Base-by-base conservation (phyloP, 2,888 invertebrate genomes). In the Tetanocera ferruginea region DNA sequence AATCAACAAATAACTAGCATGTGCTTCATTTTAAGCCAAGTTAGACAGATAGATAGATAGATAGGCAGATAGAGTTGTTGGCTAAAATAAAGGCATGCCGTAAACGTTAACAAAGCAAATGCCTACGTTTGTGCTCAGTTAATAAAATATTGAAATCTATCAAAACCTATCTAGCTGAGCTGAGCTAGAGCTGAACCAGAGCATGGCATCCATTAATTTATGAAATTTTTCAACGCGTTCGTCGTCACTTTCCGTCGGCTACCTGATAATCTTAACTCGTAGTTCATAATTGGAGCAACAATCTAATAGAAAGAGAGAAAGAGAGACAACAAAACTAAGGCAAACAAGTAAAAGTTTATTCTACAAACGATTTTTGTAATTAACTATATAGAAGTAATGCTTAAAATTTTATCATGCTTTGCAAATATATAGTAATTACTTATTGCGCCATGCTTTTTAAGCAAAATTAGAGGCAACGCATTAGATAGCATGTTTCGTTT, bases 161-260 rank as follows among this genome's bases (percentile, higher is more conserved):
- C 9, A 5, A 60, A 43, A 43, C 11, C 43, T 43, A 43, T 11
- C 43, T 43, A 43, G 55, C 19, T 9, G n/a, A 43, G 55, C 19
- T 9, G n/a, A 31, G 31, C n/a, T n/a, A 31, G 19, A n/a, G 55
- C 64, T 6, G 31, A 25, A 25, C 3, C 64, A 8, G 17, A 11
- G 64, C 64, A 31, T 64, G 34, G 31, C 64, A 31, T 28, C 34
- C 34, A 64, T 14, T 34, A 64, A 57, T 60, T 72, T 72, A 37
- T 72, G 55, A 72, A 72, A 72, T 37, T 28, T 34, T 72, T 72
- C 28, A 57, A 31, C 57, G 19, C 72, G 57, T 37, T 37, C 34
- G 64, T 31, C 31, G 28, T 31, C 28, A 31, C 31, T n/a, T 17
- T n/a, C 8, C 64, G 57, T 28, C 9, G 28, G 25, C 4, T 28